These are phyloP conservation scores for Isotomurus palustris DNA, from an alignment of 2,888 invertebrate species.

Conservation along the genomic window DNA sequence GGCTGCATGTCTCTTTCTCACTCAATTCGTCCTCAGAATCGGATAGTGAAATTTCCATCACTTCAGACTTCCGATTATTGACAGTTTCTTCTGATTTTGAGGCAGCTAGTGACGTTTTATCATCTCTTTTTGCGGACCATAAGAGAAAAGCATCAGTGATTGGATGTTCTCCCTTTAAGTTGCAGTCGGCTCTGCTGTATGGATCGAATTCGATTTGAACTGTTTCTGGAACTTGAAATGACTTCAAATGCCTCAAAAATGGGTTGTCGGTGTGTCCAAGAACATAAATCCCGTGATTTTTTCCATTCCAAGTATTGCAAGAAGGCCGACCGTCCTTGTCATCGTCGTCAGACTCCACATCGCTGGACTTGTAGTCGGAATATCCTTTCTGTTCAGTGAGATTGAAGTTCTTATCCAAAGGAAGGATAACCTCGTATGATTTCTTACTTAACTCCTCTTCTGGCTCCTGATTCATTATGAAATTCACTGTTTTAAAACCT, in stretches of 20 bases:
- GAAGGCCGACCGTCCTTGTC: conserved; percentile 17
- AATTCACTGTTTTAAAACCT: too few species aligned
- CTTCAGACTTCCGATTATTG: neutral
- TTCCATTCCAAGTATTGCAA: conserved; percentile 27
- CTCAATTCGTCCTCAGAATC: neutral
- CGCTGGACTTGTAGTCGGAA: too few species aligned
- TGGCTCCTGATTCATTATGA: too few species aligned
- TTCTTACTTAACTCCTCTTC: conserved; percentile 1
- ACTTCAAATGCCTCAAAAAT: conserved; percentile 18
- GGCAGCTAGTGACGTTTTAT: neutral
- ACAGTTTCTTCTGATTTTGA: neutral
- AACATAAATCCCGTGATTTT: conserved; percentile 24
- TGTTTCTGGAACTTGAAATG: conserved; percentile 21
- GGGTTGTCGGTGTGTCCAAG: conserved; percentile 22
- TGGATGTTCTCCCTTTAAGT: conserved; percentile 16
- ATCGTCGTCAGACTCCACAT: neutral
- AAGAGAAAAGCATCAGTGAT: conserved; percentile 19
- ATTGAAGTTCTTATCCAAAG: too few species aligned
- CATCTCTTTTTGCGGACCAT: conserved; percentile 12
- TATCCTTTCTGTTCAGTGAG: too few species aligned
- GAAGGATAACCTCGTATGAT: neutral
- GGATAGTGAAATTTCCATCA: neutral
- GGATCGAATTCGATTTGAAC: conserved; percentile 16
- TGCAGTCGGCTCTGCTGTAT: conserved; percentile 20
- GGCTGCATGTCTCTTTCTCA: conserved; percentile 8